phyloP scores from a whole-genome alignment of 2,797 vertebrate genomes.

The Kryptolebias ocellatus region DNA sequence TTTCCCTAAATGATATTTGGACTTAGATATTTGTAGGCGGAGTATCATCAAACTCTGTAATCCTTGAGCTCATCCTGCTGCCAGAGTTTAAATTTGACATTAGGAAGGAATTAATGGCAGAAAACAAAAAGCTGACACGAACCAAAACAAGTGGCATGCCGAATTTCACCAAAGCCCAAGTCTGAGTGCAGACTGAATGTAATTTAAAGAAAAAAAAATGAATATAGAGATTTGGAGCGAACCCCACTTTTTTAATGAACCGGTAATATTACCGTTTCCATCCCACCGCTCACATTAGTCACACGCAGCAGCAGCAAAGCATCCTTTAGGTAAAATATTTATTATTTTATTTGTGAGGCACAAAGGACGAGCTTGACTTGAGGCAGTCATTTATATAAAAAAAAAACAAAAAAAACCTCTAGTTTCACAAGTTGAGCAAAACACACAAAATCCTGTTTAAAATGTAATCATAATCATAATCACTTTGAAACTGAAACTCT shows the following conservation, averaged over 20 bases:
- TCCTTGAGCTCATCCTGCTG: too few species aligned
- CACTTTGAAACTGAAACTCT: too few species aligned
- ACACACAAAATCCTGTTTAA: too few species aligned
- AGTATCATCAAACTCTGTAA: too few species aligned
- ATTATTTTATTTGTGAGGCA: slow-evolving; percentile 43
- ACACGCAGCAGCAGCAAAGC: slow-evolving; percentile 41
- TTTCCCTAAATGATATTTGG: too few species aligned
- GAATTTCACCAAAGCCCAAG: slow-evolving; percentile 5
- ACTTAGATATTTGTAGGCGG: too few species aligned
- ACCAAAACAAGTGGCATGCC: background rate
- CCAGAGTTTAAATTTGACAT: too few species aligned
- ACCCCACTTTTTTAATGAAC: slow-evolving; percentile 1
- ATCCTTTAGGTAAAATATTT: slow-evolving; percentile 59
- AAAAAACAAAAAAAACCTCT: too few species aligned
- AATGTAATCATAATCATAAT: too few species aligned
- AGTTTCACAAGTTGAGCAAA: too few species aligned
- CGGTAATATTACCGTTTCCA: background rate
- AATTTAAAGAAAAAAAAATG: background rate
- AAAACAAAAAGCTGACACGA: background rate
- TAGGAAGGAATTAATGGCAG: too few species aligned
- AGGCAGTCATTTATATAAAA: slow-evolving; percentile 41
- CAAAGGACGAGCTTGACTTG: background rate
- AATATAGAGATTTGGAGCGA: background rate
- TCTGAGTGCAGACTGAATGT: slow-evolving; percentile 1
- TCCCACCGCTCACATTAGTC: slow-evolving; percentile 52